Evolutionary conservation across 2,797 vertebrate species (phyloP), one percentile per base, ranked within the genome.

Genomic region (Coendou prehensilis): DNA sequence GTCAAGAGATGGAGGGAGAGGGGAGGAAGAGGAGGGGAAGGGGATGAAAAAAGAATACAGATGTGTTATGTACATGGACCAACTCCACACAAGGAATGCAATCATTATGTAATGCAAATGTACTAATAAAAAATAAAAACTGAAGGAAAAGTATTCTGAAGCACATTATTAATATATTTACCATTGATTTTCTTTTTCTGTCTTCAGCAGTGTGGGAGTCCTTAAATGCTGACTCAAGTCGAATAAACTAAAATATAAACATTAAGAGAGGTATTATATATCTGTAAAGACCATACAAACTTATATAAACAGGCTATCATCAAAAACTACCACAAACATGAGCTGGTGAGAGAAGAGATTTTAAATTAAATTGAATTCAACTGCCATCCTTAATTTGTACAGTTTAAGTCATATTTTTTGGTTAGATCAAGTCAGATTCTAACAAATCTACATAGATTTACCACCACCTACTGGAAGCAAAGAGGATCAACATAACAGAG

Each of bases 171-270:
- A 93, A 82, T 61, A 61, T 93, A 96, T 28, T 98, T 98, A 98
- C 98, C 97, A 98, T 4, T 94, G 98, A 69, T 96, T 96, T 98
- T 97, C 80, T 98, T 91, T 97, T 97, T 69, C 92, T 98, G 86
- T 97, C 99, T 98, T 98, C 98, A 13, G 98, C 98, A 86, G 98
- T 98, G 96, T 97, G 98, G 0, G 99, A 98, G 91, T 99, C 99
- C 97, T 99, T 99, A 97, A 99, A 99, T 0, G 98, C 80, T 20
- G 98, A 98, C 92, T 99, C 99, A 78, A 97, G 98, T 54, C 69
- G 87, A 63, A 95, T 97, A 91, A 98, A 97, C 98, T 98, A 94
- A 83, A 97, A 97, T 75, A 94, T 20, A 95, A 97, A 94, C 90
- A 95, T 96, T 95, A 96, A 93, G 94, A 92, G 33, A 97, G 17